Evolutionary conservation across 2,888 invertebrate genomes (phyloP).

Genomic region (Plagodis pulveraria): DNA sequence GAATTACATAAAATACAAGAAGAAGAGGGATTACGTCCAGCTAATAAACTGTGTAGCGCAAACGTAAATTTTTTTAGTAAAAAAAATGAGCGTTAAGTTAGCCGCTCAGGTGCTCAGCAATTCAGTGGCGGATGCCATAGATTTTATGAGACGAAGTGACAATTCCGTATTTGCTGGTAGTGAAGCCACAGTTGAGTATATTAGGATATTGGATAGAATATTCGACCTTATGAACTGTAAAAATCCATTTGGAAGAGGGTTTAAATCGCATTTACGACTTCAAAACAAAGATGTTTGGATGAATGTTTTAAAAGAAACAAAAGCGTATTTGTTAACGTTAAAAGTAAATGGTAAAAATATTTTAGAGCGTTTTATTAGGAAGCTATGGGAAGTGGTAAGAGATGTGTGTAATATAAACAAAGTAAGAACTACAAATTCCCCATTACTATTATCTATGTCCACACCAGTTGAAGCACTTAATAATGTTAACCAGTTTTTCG

Average conservation of each 20-base stretch:
- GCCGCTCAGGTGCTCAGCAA: conserved; percentile 1
- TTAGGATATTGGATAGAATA: neutral
- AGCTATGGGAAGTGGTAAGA: too few relatives aligned
- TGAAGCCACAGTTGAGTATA: neutral
- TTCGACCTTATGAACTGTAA: neutral
- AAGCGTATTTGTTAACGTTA: neutral
- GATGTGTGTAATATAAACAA: too few relatives aligned
- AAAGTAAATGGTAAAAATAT: conserved; percentile 3
- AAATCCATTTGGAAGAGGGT: neutral
- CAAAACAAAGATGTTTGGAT: neutral
- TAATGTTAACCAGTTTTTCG: too few relatives aligned
- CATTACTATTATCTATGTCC: too few relatives aligned
- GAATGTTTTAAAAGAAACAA: conserved; percentile 1
- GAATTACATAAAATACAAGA: too few relatives aligned
- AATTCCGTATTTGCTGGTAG: too few relatives aligned
- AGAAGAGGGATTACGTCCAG: neutral
- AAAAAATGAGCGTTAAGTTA: neutral
- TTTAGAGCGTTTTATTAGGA: too few relatives aligned
- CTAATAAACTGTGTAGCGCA: neutral
- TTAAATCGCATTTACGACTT: neutral
- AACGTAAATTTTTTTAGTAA: neutral
- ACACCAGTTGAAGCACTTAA: too few relatives aligned
- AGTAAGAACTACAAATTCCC: too few relatives aligned
- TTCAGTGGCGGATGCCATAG: conserved; percentile 1
- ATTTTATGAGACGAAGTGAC: neutral